These are phyloP conservation scores for Megalopta genalis DNA, from an alignment of 1,140 invertebrate genomes.

Conservation along the genomic window DNA sequence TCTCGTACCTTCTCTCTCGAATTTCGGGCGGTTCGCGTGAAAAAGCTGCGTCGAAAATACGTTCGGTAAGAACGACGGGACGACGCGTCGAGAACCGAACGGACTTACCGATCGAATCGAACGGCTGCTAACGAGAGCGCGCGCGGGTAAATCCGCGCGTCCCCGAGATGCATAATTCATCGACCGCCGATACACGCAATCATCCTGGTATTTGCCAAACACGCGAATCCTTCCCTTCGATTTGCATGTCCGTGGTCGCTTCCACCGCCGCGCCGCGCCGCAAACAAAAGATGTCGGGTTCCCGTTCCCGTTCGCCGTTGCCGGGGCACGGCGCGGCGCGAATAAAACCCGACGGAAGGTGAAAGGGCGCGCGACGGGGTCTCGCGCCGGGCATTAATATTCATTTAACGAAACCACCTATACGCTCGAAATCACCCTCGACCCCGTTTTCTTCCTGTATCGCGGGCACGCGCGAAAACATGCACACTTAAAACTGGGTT, in stretches of 20 bases:
- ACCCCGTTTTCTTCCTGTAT: conserved; percentile 55
- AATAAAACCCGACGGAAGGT: conserved; percentile 23
- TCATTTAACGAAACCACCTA: conserved; percentile 64
- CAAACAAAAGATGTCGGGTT: conserved; percentile 19
- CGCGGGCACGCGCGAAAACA: conserved; percentile 41
- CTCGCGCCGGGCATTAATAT: conserved; percentile 67
- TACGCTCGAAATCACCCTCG: conserved; percentile 50
- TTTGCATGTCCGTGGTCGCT: conserved; percentile 1
- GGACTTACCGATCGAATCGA: background rate
- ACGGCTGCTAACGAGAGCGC: background rate
- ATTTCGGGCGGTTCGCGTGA: no score
- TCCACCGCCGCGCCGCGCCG: no score
- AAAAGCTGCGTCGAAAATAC: no score
- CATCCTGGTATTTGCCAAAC: conserved; percentile 31
- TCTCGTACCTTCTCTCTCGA: no score
- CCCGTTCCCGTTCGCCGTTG: no score
- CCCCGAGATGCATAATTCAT: conserved; percentile 33
- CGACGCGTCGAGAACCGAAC: background rate
- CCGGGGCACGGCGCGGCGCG: background rate
- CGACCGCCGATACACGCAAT: conserved; percentile 14
- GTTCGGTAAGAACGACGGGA: no score
- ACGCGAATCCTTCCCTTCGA: conserved; percentile 29
- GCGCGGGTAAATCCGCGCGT: background rate
- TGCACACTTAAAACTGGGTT: conserved; percentile 51
- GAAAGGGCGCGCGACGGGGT: conserved; percentile 43